Evolutionary conservation across 2,113 vertebrate genomes (phyloP).

Genomic region (Andinoacara biseriatus): DNA sequence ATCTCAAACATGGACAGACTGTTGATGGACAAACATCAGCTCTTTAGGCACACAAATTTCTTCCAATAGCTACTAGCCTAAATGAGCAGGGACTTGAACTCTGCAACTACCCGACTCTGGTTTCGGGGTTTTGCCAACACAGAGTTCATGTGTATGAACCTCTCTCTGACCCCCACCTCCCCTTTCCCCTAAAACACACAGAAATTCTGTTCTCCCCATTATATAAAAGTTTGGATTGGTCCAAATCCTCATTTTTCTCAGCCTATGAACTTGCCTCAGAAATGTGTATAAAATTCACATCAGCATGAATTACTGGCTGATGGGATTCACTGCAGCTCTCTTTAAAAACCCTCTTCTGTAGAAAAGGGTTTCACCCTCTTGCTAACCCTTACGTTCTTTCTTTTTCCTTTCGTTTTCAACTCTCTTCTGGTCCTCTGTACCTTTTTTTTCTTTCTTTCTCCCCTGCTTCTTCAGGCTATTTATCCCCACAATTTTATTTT

Average conservation of each 20-base stretch:
- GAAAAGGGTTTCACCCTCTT: constrained; percentile 29
- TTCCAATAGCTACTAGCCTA: background rate
- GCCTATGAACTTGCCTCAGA: constrained; percentile 55
- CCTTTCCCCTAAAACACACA: constrained; percentile 34
- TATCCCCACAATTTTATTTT: constrained; percentile 38
- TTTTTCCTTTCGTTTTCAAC: background rate
- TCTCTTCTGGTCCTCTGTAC: background rate
- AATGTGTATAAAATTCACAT: constrained; percentile 60
- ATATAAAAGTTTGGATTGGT: constrained; percentile 32
- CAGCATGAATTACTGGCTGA: constrained; percentile 37
- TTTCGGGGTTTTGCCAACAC: constrained; percentile 16
- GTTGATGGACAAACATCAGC: constrained; percentile 4
- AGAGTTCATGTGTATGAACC: constrained; percentile 28
- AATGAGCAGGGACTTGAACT: background rate
- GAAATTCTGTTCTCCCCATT: constrained; percentile 17
- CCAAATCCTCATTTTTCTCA: constrained; percentile 39
- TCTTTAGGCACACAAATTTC: background rate
- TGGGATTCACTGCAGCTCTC: constrained; percentile 22
- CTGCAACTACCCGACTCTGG: background rate
- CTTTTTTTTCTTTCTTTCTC: background rate
- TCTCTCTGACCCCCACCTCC: constrained; percentile 43
- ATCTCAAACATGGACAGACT: background rate
- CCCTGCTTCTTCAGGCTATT: constrained; percentile 4
- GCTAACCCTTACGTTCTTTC: constrained; percentile 8
- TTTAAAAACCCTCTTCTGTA: constrained; percentile 24